These are phyloP conservation scores for Rhopalosiphum padi DNA, from an alignment of 1,140 invertebrate species.

Conservation along the genomic window DNA sequence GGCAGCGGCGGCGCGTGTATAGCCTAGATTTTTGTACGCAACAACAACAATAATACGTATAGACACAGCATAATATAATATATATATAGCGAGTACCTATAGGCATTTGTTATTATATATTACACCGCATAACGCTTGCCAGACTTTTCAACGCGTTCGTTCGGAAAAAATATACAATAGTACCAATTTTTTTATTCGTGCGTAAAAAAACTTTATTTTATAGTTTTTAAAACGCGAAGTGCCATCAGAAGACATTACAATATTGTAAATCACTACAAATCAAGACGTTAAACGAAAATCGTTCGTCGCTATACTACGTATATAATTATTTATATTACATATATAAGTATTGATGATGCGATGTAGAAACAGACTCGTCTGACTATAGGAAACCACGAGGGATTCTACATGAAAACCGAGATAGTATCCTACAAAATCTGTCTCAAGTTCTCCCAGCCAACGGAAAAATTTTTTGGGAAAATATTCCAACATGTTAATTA, in stretches of 20 bases:
- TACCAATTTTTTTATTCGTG: too few relatives aligned
- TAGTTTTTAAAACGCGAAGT: too few relatives aligned
- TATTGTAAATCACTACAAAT: too few relatives aligned
- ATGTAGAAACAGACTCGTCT: too few relatives aligned
- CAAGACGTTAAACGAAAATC: too few relatives aligned
- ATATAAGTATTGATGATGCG: too few relatives aligned
- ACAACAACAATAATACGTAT: background rate
- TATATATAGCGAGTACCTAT: too few relatives aligned
- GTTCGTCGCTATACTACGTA: too few relatives aligned
- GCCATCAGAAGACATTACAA: too few relatives aligned
- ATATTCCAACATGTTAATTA: background rate
- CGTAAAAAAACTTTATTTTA: too few relatives aligned
- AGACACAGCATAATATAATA: background rate
- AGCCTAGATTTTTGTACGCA: constrained; percentile 11
- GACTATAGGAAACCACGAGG: background rate
- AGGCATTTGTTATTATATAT: background rate
- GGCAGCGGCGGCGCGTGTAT: background rate
- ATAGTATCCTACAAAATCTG: background rate
- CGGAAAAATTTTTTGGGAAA: background rate
- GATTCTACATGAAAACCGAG: background rate
- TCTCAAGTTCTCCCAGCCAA: background rate
- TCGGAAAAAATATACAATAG: too few relatives aligned
- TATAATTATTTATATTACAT: too few relatives aligned
- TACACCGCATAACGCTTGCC: background rate
- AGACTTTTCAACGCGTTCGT: background rate